Evolutionary conservation across 1,140 invertebrate genomes (phyloP), one percentile per base, ranked within the genome.

Genomic region (Papilio polytes): DNA sequence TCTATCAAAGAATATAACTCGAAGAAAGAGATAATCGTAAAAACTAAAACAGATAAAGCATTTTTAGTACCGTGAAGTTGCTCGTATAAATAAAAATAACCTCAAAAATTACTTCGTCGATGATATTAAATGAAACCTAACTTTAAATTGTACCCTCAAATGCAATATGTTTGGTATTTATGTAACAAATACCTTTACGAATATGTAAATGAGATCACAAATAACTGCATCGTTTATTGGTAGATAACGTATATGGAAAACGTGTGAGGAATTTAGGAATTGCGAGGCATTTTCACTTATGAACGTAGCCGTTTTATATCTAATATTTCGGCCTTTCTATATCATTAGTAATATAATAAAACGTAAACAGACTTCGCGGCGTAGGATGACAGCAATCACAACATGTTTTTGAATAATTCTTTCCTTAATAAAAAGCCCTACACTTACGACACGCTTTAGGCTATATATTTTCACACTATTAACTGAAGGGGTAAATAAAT

Each of bases 211-310:
- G 26, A 31, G 26, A 70, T 31, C 1, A 15, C 22, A 70, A 70
- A 70, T 70, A 31, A 31, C 10, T 70, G 63, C 63, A 66, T 31
- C 63, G 26, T 66, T 66, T 66, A 26, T 12, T 36, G 26, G 9
- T 13, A 12, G 26, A 70, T 70, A 70, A 18, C 26, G 63, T 31
- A 70, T 36, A 70, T 31, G 15, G 63, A 70, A 70, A 70, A 70
- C 63, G 63, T 70, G 63, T 1, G 31, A 31, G 22, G 63, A 70
- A 70, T 70, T 31, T 10, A 20, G 26, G 26, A 70, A 70, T 31
- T 31, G 26, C 63, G 63, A 15, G 13, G 13, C 22, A 4, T 31
- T 31, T 36, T 13, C 22, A n/a, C 8, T 56, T 20, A 56, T 20
- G 7, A 56, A 20, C 8, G 48, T 51, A 51, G 48, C 15, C 6